Evolutionary conservation across 2,797 vertebrate species (phyloP).

Genomic region (Hemibagrus guttatus): DNA sequence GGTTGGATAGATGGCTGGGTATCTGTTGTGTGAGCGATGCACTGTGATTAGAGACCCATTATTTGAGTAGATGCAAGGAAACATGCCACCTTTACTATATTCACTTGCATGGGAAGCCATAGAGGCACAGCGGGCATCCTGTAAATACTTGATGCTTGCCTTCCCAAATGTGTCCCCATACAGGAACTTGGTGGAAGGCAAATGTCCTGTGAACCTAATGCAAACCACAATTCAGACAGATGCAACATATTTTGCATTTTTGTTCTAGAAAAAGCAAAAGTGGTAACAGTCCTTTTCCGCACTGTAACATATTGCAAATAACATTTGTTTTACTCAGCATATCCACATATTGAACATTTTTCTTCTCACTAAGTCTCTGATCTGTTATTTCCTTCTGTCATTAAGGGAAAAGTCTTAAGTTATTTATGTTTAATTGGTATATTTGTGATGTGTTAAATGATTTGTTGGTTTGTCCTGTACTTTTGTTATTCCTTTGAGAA

Average conservation of each 20-base stretch:
- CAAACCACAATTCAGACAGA: neutral
- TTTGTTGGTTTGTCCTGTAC: neutral
- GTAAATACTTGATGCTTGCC: slow-evolving; percentile 65
- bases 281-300: no score
- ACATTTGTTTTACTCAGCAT: neutral
- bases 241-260: neutral
- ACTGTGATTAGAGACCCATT: slow-evolving; percentile 31
- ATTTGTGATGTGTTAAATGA: neutral
- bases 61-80: slow-evolving; percentile 65
- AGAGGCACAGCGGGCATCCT: slow-evolving; percentile 55
- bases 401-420: neutral
- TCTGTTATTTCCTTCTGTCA: neutral
- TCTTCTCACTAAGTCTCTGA: neutral
- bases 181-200: slow-evolving; percentile 56
- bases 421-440: neutral
- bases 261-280: neutral
- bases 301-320: neutral
- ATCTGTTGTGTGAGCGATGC: neutral
- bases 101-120: slow-evolving; percentile 54
- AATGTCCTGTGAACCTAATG: slow-evolving; percentile 63
- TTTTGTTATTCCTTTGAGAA: neutral
- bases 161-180: slow-evolving; percentile 65
- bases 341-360: neutral
- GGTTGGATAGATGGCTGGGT: slow-evolving; percentile 44
- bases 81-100: slow-evolving; percentile 55